Conservation (phyloP, 2,888 invertebrate genomes). For the Andrena bucephala region DNA sequence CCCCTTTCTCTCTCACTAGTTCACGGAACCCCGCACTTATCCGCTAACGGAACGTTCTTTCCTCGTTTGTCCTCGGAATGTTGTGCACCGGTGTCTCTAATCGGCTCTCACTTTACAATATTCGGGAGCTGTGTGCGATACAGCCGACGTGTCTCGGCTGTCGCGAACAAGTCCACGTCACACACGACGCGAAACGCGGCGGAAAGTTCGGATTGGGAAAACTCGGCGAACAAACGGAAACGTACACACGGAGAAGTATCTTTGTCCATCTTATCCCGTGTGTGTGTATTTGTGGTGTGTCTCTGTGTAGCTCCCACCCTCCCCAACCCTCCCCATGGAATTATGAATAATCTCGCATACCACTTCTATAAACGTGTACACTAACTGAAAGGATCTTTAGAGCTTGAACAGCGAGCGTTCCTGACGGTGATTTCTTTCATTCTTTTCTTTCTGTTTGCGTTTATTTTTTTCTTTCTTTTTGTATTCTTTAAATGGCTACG, state of each 20-base stretch:
- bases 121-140: constrained; percentile 10
- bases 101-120: constrained; percentile 41
- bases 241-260: constrained; percentile 4
- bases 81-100: constrained; percentile 47
- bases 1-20: not conserved
- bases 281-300: constrained; percentile 15
- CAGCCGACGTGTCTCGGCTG: too few relatives aligned
- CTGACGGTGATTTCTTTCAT: constrained; percentile 39
- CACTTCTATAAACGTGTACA: constrained; percentile 40
- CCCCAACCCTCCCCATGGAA: constrained; percentile 20
- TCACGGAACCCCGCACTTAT: constrained; percentile 50
- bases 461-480: constrained; percentile 1
- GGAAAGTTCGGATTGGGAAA: not conserved
- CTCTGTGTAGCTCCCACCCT: constrained; percentile 16
- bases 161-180: too few relatives aligned
- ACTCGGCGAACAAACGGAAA: constrained; percentile 1
- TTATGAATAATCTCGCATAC: constrained; percentile 50
- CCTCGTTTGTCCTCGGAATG: constrained; percentile 67
- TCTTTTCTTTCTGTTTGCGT: not conserved
- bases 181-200: too few relatives aligned
- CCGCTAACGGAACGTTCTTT: constrained; percentile 36
- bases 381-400: constrained; percentile 45
- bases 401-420: constrained; percentile 62
- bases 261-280: not conserved
- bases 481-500: constrained; percentile 72